phyloP scores from a whole-genome alignment of 2,797 vertebrate species.

The Mormyrus hasselquistii region DNA sequence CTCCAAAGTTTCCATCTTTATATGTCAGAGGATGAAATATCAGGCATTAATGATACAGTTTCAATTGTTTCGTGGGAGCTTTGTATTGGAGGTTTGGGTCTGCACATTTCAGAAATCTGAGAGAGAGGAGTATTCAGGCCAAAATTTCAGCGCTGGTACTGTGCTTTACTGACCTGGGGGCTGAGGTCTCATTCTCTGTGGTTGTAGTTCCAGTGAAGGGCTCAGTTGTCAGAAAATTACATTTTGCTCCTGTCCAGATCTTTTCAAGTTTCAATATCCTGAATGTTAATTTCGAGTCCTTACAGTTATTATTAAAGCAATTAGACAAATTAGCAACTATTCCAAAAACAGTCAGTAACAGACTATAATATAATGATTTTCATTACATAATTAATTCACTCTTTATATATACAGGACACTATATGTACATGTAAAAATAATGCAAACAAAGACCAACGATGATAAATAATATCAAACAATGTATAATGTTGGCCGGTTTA shows the following conservation, averaged over 20 bases:
- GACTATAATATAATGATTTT: neutral
- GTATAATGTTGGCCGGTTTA: neutral
- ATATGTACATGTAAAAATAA: neutral
- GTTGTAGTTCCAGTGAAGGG: neutral
- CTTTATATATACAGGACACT: neutral
- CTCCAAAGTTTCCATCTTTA: conserved; percentile 9
- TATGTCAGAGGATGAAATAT: conserved; percentile 20
- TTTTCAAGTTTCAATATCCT: neutral
- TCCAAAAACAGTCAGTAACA: neutral
- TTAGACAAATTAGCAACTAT: neutral
- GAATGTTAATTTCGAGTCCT: neutral
- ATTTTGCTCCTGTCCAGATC: neutral
- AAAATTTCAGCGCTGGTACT: neutral
- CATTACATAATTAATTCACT: neutral
- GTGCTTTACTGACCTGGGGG: neutral
- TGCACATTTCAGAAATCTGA: conserved; percentile 20
- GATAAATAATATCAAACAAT: neutral
- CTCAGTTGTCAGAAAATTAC: conserved; percentile 13
- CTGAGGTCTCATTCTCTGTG: conserved; percentile 7
- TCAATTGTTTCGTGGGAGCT: conserved; percentile 18
- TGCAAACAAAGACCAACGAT: neutral
- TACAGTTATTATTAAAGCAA: neutral
- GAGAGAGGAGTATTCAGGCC: neutral
- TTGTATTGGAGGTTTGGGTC: conserved; percentile 11
- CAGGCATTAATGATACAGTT: conserved; percentile 19